These are phyloP conservation scores for Stenoptilia bipunctidactyla DNA, from an alignment of 2,888 invertebrate genomes.

Conservation along the genomic window DNA sequence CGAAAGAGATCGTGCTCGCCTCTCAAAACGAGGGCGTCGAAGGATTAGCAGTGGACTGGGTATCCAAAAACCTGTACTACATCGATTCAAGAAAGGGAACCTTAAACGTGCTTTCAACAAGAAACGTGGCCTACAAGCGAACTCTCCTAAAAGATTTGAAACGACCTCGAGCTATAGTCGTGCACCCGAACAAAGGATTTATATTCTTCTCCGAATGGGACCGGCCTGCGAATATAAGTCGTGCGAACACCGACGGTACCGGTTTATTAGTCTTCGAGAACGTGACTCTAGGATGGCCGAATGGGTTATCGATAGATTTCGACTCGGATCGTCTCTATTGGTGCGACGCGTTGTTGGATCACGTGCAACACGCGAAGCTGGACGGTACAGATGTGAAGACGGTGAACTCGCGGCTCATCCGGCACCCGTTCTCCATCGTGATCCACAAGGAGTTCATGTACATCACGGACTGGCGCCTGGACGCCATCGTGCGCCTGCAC, in stretches of 20 bases:
- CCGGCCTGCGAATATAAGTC: slow-evolving; percentile 94
- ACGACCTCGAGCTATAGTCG: slow-evolving; percentile 94
- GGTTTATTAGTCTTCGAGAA: slow-evolving; percentile 90
- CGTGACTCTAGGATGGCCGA: slow-evolving; percentile 96
- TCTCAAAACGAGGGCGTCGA: slow-evolving; percentile 98
- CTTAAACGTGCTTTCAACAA: slow-evolving; percentile 90
- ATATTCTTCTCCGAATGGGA: slow-evolving; percentile 98
- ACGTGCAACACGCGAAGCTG: slow-evolving; percentile 93
- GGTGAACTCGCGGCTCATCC: slow-evolving; percentile 86
- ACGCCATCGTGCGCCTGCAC: slow-evolving; percentile 91
- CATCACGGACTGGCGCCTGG: slow-evolving; percentile 96
- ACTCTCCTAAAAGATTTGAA: slow-evolving; percentile 90
- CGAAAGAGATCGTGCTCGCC: slow-evolving; percentile 90
- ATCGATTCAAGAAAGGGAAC: slow-evolving; percentile 96
- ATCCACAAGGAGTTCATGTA: slow-evolving; percentile 93
- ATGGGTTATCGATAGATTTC: slow-evolving; percentile 95
- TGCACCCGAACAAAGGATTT: slow-evolving; percentile 94
- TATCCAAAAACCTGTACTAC: slow-evolving; percentile 93
- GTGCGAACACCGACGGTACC: slow-evolving; percentile 91
- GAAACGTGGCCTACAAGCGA: slow-evolving; percentile 86
- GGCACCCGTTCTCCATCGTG: slow-evolving; percentile 93
- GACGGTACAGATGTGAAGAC: slow-evolving; percentile 94
- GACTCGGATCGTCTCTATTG: slow-evolving; percentile 91
- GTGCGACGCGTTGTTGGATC: slow-evolving; percentile 96
- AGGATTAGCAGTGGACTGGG: slow-evolving; percentile 96